These are phyloP conservation scores for Zeugodacus cucurbitae DNA, from an alignment of 1,140 invertebrate species.

Conservation along the genomic window DNA sequence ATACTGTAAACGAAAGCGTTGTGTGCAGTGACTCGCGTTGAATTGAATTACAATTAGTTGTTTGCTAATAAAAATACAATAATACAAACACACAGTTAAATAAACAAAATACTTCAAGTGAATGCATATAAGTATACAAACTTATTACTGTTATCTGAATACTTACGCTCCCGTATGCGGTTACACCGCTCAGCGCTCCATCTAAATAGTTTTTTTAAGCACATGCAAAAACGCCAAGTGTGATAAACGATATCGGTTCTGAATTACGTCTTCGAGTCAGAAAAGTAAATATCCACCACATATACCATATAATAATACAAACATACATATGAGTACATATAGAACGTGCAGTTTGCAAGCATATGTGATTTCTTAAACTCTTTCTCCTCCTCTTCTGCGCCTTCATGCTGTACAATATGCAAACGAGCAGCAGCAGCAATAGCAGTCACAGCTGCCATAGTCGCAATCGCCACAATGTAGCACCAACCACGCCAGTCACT, in stretches of 20 bases:
- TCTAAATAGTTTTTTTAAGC: background rate
- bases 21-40: background rate
- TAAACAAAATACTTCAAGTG: background rate
- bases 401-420: background rate
- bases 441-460: background rate
- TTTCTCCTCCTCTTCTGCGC: background rate
- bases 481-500: background rate
- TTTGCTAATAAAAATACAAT: background rate
- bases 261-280: background rate
- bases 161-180: background rate
- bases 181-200: background rate
- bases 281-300: background rate
- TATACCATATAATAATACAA: background rate
- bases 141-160: background rate
- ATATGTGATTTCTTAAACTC: background rate
- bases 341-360: background rate
- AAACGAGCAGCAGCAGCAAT: constrained; percentile 16
- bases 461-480: background rate
- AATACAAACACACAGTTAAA: background rate
- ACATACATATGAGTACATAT: background rate
- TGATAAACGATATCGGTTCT: constrained; percentile 11
- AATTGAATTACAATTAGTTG: constrained; percentile 30
- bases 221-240: background rate
- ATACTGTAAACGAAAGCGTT: background rate
- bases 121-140: background rate